Base-by-base conservation (phyloP, 2,888 invertebrate genomes). In the Orchesella flavescens region DNA sequence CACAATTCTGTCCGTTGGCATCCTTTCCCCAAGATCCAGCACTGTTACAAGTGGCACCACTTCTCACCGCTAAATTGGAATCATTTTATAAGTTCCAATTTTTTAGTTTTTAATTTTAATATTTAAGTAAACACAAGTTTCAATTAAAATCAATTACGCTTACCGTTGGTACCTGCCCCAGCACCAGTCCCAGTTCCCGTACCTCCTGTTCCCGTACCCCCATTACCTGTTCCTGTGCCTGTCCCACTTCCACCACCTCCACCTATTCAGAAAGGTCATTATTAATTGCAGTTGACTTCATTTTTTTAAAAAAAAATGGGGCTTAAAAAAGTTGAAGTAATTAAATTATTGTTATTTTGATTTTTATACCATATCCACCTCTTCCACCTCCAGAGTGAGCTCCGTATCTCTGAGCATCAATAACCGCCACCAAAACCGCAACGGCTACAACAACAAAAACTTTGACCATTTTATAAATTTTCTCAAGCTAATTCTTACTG, bases 41-140 rank as follows among this genome's bases (percentile, higher is more conserved):
- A 44, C 43, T 61, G 17, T 19, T 19, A 15, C 73, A 73, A 19
- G 59, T 19, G n/a, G 19, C 61, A n/a, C 73, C 73, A 21, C 61
- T 59, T 73, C 44, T 73, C 21, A 73, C 21, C 19, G 24, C 73
- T 73, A 21, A 55, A 57, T n/a, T n/a, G n/a, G 55, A 12, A 55
- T 55, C 5, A 9, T n/a, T 5, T 46, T 46, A n/a, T n/a, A n/a
- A n/a, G n/a, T n/a, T n/a, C n/a, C n/a, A 34, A 34, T 34, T 2
- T 34, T 2, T 34, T 34, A 34, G 2, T 34, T 7, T 4, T 34
- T 7, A 34, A 34, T 34, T 4, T 34, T 4, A 34, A 4, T 34
- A 4, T 34, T 34, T 34, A 34, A 4, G 34, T 4, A 34, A 34
- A 4, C 34, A 7, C 34, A 34, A 4, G 34, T 4, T n/a, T 34